Evolutionary conservation across 2,113 vertebrate genomes (phyloP), one percentile per base, ranked within the genome.

Genomic region (Trinectes maculatus): DNA sequence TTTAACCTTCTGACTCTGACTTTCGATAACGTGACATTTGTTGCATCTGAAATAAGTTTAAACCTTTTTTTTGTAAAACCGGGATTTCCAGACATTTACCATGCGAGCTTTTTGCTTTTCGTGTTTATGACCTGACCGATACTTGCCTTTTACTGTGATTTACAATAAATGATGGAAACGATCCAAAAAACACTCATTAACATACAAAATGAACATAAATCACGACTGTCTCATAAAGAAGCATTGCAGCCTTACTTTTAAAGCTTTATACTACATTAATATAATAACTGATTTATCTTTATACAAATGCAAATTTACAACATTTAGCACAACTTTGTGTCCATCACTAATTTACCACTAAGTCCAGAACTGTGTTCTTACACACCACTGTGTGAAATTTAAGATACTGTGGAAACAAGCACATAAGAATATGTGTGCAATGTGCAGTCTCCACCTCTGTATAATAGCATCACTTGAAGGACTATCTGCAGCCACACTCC

Each of bases 401-500:
- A 31, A 33, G 18, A 73, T 70, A 21, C n/a, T 22, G 40, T 59
- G 28, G 40, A 42, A 29, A 44, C 18, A 34, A 54, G 52, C 52
- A 54, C 28, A 33, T 22, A 18, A 33, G 57, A 31, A 28, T n/a
- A 59, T 21, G 26, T 59, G 57, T 21, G 57, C 57, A 40, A 46
- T 22, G 40, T 33, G 57, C 57, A 59, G 57, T 79, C 66, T 82
- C 13, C 60, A 25, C 44, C 18, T 76, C 48, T 52, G 47, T 43
- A 55, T 66, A 25, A 51, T 6, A 29, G 18, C 49, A n/a, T 22
- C 34, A 29, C 26, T 69, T 37, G 48, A 29, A 43, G 28, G 85
- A 90, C 94, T 99, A 99, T 99, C 96, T 95, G 82, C 98, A 99
- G 70, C 98, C 98, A 9, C 98, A 99, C 84, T 99, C 97, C 2